Percentiles rank a stretch among this genome's conserved stretches.
Conservation (phyloP, 1,140 invertebrate species). For the Diplogasteroides magnus region DNA sequence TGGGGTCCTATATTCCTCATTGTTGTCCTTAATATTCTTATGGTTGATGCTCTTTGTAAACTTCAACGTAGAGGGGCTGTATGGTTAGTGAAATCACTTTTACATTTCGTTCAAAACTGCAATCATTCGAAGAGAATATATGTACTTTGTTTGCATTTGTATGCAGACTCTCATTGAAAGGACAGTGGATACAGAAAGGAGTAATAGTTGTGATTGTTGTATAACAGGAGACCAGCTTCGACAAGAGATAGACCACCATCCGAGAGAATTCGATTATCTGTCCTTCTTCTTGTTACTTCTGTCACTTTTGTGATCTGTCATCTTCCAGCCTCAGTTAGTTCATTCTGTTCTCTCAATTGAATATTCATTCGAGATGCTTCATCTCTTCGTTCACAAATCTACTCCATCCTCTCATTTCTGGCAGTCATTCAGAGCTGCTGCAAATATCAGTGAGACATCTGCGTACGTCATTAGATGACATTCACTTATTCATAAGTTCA, state of each 20-base stretch:
- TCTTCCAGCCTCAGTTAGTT: conserved; percentile 34
- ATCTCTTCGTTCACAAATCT: conserved; percentile 33
- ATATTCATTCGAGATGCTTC: neutral
- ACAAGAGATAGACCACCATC: conserved; percentile 8
- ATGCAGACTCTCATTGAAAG: no score
- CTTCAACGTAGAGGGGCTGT: no score
- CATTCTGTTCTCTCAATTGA: conserved; percentile 9
- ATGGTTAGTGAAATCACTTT: no score
- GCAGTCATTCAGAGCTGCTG: conserved; percentile 48
- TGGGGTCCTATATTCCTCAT: conserved; percentile 45
- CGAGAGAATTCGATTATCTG: conserved; percentile 39
- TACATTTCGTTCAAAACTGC: no score
- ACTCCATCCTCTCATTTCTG: conserved; percentile 26
- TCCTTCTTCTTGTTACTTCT: conserved; percentile 46
- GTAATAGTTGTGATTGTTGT: no score
- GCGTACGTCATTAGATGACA: no score
- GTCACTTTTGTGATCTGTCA: conserved; percentile 49
- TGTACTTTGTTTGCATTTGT: no score
- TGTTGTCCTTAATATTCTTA: conserved; percentile 42
- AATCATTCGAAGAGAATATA: no score
- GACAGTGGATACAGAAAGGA: no score
- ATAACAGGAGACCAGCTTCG: no score
- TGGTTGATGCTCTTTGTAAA: conserved; percentile 35
- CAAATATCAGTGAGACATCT: conserved; percentile 49
- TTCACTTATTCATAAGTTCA: conserved; percentile 8